phyloP scores from a whole-genome alignment of 2,113 vertebrate genomes.

The Pelecanoides urinatrix region DNA sequence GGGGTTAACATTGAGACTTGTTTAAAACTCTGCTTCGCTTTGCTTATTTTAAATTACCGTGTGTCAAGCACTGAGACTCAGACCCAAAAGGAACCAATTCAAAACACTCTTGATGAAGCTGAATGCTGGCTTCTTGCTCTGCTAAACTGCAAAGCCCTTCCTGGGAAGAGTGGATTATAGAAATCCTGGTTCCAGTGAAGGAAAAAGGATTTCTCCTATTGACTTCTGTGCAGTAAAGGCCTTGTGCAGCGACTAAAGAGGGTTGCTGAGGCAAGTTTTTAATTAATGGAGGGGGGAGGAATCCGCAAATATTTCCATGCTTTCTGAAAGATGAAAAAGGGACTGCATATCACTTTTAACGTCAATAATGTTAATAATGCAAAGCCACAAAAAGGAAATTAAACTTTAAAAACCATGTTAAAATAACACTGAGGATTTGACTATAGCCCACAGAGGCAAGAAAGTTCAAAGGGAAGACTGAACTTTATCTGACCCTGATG shows the following conservation, averaged over 20 bases:
- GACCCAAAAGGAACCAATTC: not conserved
- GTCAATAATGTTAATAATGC: conserved; percentile 42
- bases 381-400: conserved; percentile 64
- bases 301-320: not conserved
- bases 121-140: not conserved
- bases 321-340: conserved; percentile 32
- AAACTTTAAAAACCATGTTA: conserved; percentile 52
- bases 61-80: not conserved
- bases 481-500: conserved; percentile 56
- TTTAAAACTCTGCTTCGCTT: not conserved
- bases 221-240: not conserved
- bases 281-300: conserved; percentile 5
- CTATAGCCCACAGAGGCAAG: not conserved
- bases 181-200: not conserved
- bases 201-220: not conserved
- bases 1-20: not conserved
- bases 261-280: conserved; percentile 18
- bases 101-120: not conserved
- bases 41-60: not conserved
- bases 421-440: conserved; percentile 45
- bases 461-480: conserved; percentile 58
- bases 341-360: not conserved
- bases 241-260: not conserved
- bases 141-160: not conserved
- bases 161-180: not conserved